phyloP scores from a whole-genome alignment of 2,797 vertebrate species.

The Chelon labrosus region DNA sequence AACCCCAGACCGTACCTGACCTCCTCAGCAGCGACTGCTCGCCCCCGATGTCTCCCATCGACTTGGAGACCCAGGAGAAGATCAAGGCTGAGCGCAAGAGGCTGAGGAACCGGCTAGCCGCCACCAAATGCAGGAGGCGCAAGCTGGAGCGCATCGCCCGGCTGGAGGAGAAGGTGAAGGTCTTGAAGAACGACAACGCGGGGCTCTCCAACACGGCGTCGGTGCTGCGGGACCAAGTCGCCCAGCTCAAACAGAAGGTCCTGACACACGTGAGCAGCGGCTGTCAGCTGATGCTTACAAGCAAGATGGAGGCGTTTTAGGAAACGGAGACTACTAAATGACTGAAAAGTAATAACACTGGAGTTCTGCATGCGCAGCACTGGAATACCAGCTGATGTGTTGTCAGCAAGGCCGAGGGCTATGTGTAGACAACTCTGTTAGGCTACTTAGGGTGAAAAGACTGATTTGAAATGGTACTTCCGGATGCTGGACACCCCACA shows the following conservation, averaged over 20 bases:
- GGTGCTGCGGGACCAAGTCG: constrained; percentile 92
- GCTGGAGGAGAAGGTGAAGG: constrained; percentile 94
- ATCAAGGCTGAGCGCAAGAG: constrained; percentile 94
- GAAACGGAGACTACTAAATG: constrained; percentile 42
- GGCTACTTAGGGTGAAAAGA: constrained; percentile 52
- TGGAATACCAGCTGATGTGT: constrained; percentile 56
- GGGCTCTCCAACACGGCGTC: constrained; percentile 91
- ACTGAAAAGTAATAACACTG: constrained; percentile 84
- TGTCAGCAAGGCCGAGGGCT: constrained; percentile 41
- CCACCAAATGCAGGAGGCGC: constrained; percentile 93
- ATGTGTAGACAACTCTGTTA: constrained; percentile 46
- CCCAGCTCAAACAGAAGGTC: constrained; percentile 94
- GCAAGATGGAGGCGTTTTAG: constrained; percentile 90
- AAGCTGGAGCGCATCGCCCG: constrained; percentile 95
- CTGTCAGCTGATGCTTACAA: constrained; percentile 92
- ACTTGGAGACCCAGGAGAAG: constrained; percentile 92
- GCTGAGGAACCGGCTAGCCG: constrained; percentile 92
- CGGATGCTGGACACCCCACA: constrained; percentile 81
- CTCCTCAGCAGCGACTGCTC: constrained; percentile 90
- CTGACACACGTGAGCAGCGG: constrained; percentile 93
- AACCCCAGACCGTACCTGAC: constrained; percentile 93
- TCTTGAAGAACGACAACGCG: constrained; percentile 91
- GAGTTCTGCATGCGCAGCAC: constrained; percentile 71
- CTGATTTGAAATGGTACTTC: constrained; percentile 79
- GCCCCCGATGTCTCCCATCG: constrained; percentile 92